Evolutionary conservation across 2,113 vertebrate species (phyloP).

Genomic region (Syngnathus scovelli): DNA sequence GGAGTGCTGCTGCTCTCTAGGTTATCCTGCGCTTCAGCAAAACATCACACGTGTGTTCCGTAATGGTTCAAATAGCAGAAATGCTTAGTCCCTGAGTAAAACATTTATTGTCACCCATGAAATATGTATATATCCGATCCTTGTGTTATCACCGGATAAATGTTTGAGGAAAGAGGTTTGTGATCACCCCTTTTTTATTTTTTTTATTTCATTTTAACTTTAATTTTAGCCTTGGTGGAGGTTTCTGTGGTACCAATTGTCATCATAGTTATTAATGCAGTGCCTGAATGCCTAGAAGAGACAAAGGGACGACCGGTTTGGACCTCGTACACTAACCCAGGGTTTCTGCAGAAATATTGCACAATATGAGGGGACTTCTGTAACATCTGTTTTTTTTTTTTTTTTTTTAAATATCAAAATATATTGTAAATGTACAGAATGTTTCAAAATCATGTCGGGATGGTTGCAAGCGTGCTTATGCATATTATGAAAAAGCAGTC

Average conservation of each 20-base stretch:
- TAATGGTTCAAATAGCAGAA: neutral
- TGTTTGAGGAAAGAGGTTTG: neutral
- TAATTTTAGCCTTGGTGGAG: too few species aligned
- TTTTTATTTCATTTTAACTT: neutral
- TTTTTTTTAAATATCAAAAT: neutral
- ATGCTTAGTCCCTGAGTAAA: neutral
- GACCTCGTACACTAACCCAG: neutral
- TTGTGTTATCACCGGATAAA: neutral
- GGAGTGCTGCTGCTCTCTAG: neutral
- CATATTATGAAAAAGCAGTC: neutral
- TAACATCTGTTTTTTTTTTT: neutral
- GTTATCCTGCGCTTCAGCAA: neutral
- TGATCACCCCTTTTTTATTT: neutral
- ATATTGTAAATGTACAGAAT: neutral
- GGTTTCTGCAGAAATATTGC: neutral
- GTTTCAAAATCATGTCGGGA: too few species aligned
- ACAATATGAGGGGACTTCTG: neutral
- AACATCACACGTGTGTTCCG: constrained; percentile 4
- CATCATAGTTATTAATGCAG: neutral
- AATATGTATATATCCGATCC: neutral
- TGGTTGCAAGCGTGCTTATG: neutral
- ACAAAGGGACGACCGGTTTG: neutral
- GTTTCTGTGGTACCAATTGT: too few species aligned
- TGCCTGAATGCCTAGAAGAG: neutral
- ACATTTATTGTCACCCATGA: neutral